Evolutionary conservation across 2,797 vertebrate species (phyloP), one percentile per base, ranked within the genome.

Genomic region (Salarias fasciatus): DNA sequence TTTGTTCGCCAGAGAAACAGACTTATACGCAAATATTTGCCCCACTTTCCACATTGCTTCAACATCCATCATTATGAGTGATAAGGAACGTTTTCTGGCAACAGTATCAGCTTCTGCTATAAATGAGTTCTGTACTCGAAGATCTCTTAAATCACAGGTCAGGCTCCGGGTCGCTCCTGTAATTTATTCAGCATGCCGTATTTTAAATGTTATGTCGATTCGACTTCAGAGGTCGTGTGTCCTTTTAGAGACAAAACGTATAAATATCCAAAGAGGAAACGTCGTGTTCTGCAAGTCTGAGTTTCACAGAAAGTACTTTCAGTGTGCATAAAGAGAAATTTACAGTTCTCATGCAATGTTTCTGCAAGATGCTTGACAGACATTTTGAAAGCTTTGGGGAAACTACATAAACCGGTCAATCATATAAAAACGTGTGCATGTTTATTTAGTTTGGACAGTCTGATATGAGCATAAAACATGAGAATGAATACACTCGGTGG

Each of bases 191-290:
- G 53, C 31, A 8, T 12, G 42, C 57, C 54, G 8, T 57, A 64
- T 46, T 60, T 66, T 15, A 30, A 33, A 45, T 51, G 50, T 55
- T 38, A 35, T 43, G 29, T 51, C 4, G 0, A 58, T 51, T 57
- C 11, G 13, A 61, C 46, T 14, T 59, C 15, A 8, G 47, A 13
- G 15, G 40, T 47, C 12, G 13, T 41, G 18, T 0, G 2, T 8
- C 11, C 37, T 11, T 36, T 4, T 6, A 49, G 45, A 28, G 40
- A 60, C 4, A 24, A 42, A 44, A 38, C 35, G 40, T 44, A 30
- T 54, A 65, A 54, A 72, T 72, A 61, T 57, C 71, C n/a, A 29
- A 10, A 51, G 30, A 50, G 41, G 40, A 42, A 65, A 18, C 43
- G 1, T n/a, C 46, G n/a, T 56, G 15, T 56, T 48, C 12, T 58